Evolutionary conservation across 53 echinoderm and acorn worm species (phyloP).

Genomic region (Astropecten irregularis): DNA sequence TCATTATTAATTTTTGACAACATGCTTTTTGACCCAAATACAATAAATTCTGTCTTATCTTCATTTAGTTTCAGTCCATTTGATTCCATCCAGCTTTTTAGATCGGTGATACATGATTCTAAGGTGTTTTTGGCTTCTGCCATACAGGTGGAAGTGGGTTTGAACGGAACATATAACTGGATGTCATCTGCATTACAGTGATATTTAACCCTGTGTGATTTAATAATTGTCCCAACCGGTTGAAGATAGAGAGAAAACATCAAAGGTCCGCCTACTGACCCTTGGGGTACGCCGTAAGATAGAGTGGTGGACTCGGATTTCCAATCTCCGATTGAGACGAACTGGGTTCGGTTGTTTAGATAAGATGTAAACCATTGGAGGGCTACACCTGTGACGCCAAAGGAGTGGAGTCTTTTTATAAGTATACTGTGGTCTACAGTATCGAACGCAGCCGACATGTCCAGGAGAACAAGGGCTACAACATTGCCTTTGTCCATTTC

Average conservation of each 20-base stretch:
- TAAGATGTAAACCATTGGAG: neutral
- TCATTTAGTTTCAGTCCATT: conserved; percentile 43
- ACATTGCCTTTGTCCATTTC: conserved; percentile 21
- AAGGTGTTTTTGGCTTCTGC: neutral
- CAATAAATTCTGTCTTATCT: conserved; percentile 30
- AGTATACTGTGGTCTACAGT: conserved; percentile 3
- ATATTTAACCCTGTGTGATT: conserved; percentile 8
- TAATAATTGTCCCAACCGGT: neutral
- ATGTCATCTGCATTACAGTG: conserved; percentile 52
- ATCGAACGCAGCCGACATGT: conserved; percentile 32
- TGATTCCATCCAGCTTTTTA: conserved; percentile 35
- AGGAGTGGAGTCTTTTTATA: neutral
- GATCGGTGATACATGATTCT: conserved; percentile 47
- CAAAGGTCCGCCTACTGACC: conserved; percentile 39
- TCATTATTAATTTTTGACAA: neutral
- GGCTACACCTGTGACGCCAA: neutral
- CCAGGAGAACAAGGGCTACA: conserved; percentile 5
- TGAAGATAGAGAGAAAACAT: conserved; percentile 41
- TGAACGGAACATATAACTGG: conserved; percentile 45
- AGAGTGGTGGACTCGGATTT: neutral
- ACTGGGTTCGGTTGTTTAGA: neutral
- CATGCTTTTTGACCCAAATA: conserved; percentile 38
- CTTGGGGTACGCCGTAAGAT: conserved; percentile 38
- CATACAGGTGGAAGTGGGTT: conserved; percentile 26
- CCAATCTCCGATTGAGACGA: conserved; percentile 1